Base-by-base conservation (phyloP, 2,888 invertebrate genomes). In the Resseliella maxima region DNA sequence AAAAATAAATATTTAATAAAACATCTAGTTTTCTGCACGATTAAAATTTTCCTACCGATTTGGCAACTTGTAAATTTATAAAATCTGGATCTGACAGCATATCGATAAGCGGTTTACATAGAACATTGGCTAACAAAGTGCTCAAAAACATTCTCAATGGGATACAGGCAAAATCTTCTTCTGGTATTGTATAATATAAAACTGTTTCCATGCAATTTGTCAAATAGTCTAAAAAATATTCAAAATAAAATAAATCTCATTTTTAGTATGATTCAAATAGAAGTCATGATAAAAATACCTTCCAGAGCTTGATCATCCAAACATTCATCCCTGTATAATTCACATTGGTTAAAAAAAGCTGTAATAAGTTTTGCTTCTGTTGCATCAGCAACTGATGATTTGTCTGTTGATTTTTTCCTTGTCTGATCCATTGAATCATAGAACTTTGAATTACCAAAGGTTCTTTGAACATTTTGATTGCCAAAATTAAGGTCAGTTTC, bases 401-500 rank as follows among this genome's bases (percentile, higher is more conserved):
- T 50, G 35, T 88, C 88, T n/a, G 0, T n/a, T 5, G 38, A 38
- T n/a, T 83, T 83, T 83, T 38, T 36, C 1, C 27, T 5, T 2
- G n/a, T 38, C 21, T 36, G 38, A 59, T 88, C 87, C 64, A 87
- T 85, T 38, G 87, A 87, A 5, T 87, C 87, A 83, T 88, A 88
- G 85, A 88, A 88, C 86, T 88, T 88, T 8, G 88, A 88, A 87
- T 88, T 88, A 35, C 88, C 88, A 27, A 88, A 88, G 86, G 87
- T 88, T 83, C 88, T 88, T 35, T 59, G 59, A 27, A 85, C 38
- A 5, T 21, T n/a, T 18, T 31, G 50, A 87, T 86, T 88, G 89
- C 93, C 92, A 94, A 94, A 94, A n/a, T 92, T 92, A 50, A 94
- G 91, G 89, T 95, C 95, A 59, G 95, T 95, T 89, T 95, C 95